phyloP scores from a whole-genome alignment of 2,888 invertebrate genomes.

The Exephanes ischioxanthus region DNA sequence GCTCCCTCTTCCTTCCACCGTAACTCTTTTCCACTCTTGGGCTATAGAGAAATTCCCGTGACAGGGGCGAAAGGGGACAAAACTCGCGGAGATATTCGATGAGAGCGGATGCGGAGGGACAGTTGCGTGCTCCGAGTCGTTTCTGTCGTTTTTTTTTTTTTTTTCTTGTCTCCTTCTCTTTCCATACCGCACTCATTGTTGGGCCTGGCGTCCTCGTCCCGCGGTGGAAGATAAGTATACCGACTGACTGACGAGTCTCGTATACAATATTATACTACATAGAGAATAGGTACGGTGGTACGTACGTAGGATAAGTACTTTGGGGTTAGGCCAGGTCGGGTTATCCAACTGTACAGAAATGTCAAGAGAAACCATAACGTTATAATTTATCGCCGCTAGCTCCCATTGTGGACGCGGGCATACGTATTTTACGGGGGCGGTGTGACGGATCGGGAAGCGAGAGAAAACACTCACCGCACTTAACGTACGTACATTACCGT shows the following conservation, averaged over 20 bases:
- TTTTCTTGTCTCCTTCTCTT: constrained; percentile 51
- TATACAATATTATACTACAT: constrained; percentile 38
- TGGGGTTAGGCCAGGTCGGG: constrained; percentile 84
- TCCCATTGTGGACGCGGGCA: constrained; percentile 76
- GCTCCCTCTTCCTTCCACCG: constrained; percentile 57
- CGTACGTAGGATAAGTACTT: constrained; percentile 77
- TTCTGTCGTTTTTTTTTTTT: constrained; percentile 43
- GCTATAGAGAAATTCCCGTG: constrained; percentile 52
- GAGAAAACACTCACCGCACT: constrained; percentile 70
- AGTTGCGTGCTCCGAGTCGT: constrained; percentile 80
- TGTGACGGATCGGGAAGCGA: constrained; percentile 80
- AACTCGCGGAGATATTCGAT: constrained; percentile 79
- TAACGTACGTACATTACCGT: constrained; percentile 68
- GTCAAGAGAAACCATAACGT: constrained; percentile 84
- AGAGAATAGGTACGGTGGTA: constrained; percentile 57
- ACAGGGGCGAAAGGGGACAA: constrained; percentile 66
- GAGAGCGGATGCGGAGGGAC: constrained; percentile 84
- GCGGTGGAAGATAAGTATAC: constrained; percentile 78
- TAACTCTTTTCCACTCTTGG: constrained; percentile 54
- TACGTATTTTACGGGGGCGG: constrained; percentile 81
- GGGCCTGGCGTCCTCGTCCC: constrained; percentile 57
- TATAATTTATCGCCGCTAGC: constrained; percentile 83
- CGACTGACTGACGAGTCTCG: constrained; percentile 70
- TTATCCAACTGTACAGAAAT: constrained; percentile 82
- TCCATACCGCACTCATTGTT: constrained; percentile 66